Evolutionary conservation across 2,113 vertebrate species (phyloP).

Genomic region (Madoqua kirkii): DNA sequence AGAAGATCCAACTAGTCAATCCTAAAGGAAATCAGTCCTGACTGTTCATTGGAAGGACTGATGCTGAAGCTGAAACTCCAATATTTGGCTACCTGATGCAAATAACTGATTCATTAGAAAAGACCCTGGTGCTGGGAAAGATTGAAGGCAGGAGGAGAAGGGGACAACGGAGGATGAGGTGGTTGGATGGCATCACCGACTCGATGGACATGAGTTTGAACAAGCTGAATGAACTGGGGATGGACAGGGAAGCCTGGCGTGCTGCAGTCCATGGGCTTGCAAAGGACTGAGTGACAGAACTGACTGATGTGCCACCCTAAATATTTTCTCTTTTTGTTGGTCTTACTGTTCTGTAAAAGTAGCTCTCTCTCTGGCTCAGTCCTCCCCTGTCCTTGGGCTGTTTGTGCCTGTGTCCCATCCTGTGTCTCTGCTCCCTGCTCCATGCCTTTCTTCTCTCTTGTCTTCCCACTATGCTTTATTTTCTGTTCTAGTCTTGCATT

Average conservation of each 20-base stretch:
- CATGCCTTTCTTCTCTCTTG: not conserved
- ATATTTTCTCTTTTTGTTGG: not conserved
- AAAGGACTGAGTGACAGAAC: not conserved
- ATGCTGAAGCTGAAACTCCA: not conserved
- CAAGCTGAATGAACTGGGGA: not conserved
- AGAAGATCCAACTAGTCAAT: not conserved
- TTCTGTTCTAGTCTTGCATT: not conserved
- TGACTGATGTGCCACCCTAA: not conserved
- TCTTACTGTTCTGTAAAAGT: not conserved
- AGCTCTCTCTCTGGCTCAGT: not conserved
- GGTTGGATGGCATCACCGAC: not conserved
- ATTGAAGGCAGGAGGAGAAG: not conserved
- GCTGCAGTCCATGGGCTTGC: not conserved
- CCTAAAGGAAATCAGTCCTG: not conserved
- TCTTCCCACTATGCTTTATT: not conserved
- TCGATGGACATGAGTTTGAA: not conserved
- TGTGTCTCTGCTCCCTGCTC: not conserved
- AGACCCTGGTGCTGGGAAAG: not conserved
- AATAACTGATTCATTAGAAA: not conserved
- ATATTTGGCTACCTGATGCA: not conserved
- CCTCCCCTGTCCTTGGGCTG: not conserved
- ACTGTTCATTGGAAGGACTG: not conserved
- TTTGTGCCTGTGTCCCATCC: not conserved
- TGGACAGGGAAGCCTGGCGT: not conserved
- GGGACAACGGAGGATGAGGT: not conserved